phyloP scores from a whole-genome alignment of 1,140 invertebrate genomes.

The Tigriopus japonicus region DNA sequence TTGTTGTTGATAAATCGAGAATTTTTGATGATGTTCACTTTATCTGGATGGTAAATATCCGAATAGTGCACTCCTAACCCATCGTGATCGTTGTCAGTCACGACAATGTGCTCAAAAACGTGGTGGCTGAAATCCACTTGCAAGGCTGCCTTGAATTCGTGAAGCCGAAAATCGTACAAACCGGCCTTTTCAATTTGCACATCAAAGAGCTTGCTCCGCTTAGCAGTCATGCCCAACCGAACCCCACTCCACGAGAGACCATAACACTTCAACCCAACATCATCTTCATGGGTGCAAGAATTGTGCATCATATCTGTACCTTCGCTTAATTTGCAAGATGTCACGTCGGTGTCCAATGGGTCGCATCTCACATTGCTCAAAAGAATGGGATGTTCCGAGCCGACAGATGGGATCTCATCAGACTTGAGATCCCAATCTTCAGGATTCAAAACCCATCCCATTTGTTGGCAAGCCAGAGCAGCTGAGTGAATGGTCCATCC shows the following conservation, averaged over 20 bases:
- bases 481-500: conserved; percentile 84
- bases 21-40: conserved; percentile 62
- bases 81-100: conserved; percentile 63
- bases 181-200: conserved; percentile 78
- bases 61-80: conserved; percentile 72
- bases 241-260: conserved; percentile 80
- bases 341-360: conserved; percentile 77
- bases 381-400: conserved; percentile 50
- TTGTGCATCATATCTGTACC: conserved; percentile 54
- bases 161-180: conserved; percentile 75
- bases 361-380: conserved; percentile 74
- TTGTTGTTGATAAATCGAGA: conserved; percentile 69
- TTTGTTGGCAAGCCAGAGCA: conserved; percentile 79
- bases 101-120: conserved; percentile 57
- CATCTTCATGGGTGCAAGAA: conserved; percentile 64
- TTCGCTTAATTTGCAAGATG: conserved; percentile 57
- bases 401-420: conserved; percentile 54
- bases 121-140: conserved; percentile 92
- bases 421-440: conserved; percentile 69
- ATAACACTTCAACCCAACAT: conserved; percentile 72
- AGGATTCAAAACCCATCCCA: conserved; percentile 79
- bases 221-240: conserved; percentile 64
- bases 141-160: conserved; percentile 72
- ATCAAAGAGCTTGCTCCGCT: conserved; percentile 65
- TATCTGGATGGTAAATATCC: conserved; percentile 64